Base-by-base conservation (phyloP, 2,888 invertebrate species). In the Protodeltote pygarga region DNA sequence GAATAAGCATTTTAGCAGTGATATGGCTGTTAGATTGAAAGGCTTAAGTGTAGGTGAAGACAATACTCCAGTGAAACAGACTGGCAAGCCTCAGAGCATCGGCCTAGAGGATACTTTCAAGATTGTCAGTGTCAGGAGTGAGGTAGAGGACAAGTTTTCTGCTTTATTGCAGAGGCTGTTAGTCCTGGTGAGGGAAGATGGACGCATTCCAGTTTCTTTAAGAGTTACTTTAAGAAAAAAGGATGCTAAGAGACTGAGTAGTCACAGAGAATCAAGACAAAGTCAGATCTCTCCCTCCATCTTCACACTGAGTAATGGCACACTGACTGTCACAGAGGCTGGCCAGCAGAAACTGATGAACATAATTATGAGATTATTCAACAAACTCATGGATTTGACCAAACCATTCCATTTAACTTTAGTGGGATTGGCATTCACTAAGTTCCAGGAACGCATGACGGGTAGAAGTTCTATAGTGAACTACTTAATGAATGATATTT, bases 391-490 rank as follows among this genome's bases (percentile, higher is more conserved):
- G 45, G 94, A 96, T 75, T 91, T 95, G 60, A 92, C 93, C 16
- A 94, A 95, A 85, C 95, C 95, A 55, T 97, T 96, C 87, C 96
- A 96, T 83, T 94, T 97, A 69, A 96, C 96, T 0, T 85, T 96
- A 39, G 91, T 97, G 47, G 97, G 96, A n/a, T 87, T 96, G 72
- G 95, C 96, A 11, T 96, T 96, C 79, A 95, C 96, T 1, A 96
- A 96, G 81, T 96, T 97, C 75, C 94, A 95, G 68, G 96, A 95
- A 65, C 92, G 94, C 47, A 94, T 94, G 78, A 93, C 93, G 2
- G 95, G 95, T 1, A 93, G 94, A 58, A 93, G 95, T 69, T 95
- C 95, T 8, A 95, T 96, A 66, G 94, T 95, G 3, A 95, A 95
- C 50, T 96, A 95, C 75, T 88, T 96, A 35, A 94, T 95, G 79